These are phyloP conservation scores for Callaeas wilsoni DNA, from an alignment of 2,113 vertebrate species.

Conservation along the genomic window DNA sequence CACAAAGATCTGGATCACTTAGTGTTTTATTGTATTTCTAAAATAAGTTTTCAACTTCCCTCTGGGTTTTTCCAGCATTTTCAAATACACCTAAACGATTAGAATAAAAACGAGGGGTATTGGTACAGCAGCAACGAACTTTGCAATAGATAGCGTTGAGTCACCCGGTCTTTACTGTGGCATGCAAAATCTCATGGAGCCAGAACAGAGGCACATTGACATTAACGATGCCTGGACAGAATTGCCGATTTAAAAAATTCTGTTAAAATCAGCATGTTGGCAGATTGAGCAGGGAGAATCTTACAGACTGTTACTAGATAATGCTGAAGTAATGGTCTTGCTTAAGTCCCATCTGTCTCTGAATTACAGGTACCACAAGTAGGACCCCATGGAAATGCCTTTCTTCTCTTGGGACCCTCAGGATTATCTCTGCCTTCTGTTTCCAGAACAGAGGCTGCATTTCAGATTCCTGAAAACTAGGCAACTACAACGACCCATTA, in stretches of 20 bases:
- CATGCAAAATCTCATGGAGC: background rate
- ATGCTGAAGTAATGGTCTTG: background rate
- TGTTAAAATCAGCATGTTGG: background rate
- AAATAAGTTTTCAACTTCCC: background rate
- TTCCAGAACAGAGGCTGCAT: background rate
- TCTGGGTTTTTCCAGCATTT: background rate
- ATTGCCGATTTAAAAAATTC: background rate
- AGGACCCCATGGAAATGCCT: background rate
- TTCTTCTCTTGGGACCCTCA: background rate
- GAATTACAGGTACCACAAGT: background rate
- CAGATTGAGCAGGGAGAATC: background rate
- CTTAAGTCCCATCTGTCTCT: background rate
- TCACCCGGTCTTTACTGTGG: background rate
- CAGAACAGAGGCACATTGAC: background rate
- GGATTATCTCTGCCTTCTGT: background rate
- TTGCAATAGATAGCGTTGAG: fast-evolving
- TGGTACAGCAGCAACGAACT: background rate
- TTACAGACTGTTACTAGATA: background rate
- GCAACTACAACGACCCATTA: background rate
- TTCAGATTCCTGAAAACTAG: background rate
- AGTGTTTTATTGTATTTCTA: background rate
- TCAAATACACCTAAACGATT: background rate
- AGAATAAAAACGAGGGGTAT: background rate
- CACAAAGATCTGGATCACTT: background rate
- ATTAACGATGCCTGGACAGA: background rate